Base-by-base conservation (phyloP, 2,797 vertebrate species). In the Platyrinchus mystaceus region DNA sequence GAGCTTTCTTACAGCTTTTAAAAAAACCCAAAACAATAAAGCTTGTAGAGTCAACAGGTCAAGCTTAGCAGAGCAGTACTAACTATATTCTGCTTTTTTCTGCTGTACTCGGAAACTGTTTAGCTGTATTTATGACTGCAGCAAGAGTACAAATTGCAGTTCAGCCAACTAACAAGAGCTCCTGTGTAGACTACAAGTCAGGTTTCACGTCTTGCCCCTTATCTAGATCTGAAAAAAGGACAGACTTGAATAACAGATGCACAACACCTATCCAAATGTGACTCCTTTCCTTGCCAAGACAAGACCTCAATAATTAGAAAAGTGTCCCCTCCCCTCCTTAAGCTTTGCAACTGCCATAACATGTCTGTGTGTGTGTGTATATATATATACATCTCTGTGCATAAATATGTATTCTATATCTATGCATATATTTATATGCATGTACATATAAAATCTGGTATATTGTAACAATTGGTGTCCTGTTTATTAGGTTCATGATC, bases 401-500 rank as follows among this genome's bases (percentile, higher is more conserved):
- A 53, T 89, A 83, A 82, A 79, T 85, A 49, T 23, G 44, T 87
- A 60, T 69, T 55, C 62, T 69, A n/a, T 60, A n/a, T 28, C 7
- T 80, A 14, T 78, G 21, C 43, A 44, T 63, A 66, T 60, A 21
- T 53, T 60, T 53, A 17, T 37, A 27, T 36, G 4, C 11, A 43
- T 10, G 14, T 49, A 12, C 59, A 17, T 76, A 19, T 68, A 41
- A 66, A 53, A 64, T 70, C 37, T 36, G 37, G 10, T 27, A 5
- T 46, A n/a, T 71, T 95, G 30, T 95, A 95, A 93, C 62, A 64
- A 17, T 27, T 79, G 11, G 14, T 87, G 64, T 88, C 41, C 82
- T 81, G 44, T 91, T 89, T 85, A 37, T 63, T 95, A 99, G 99
- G 95, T 99, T 99, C 94, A 99, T 99, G 99, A 99, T 99, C 85